These are phyloP conservation scores for Prinia subflava DNA, from an alignment of 2,113 vertebrate genomes.

Conservation along the genomic window DNA sequence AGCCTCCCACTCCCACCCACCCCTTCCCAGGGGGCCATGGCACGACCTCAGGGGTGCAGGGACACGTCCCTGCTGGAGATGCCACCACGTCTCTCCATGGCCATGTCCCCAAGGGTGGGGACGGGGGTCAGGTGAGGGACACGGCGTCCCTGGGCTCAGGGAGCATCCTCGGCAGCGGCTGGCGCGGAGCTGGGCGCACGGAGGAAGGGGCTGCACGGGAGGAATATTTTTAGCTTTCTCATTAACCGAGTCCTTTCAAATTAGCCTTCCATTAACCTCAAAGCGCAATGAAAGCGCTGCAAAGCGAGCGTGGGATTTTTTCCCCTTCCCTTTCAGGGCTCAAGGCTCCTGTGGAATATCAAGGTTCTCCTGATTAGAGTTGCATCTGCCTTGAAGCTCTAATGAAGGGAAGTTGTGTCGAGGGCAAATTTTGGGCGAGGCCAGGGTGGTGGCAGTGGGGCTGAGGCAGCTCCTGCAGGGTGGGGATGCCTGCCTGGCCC, in stretches of 20 bases:
- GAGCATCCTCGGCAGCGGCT: not conserved
- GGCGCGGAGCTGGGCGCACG: not conserved
- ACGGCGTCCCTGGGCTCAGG: not conserved
- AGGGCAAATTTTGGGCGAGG: not conserved
- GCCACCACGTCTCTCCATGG: accelerated
- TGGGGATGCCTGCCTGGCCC: not conserved
- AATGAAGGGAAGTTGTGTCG: slow-evolving; percentile 42
- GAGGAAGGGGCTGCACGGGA: slow-evolving; percentile 23
- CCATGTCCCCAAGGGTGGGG: not conserved
- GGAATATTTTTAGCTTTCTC: slow-evolving; percentile 83
- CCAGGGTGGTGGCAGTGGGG: not conserved
- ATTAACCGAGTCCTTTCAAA: slow-evolving; percentile 80
- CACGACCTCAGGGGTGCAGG: accelerated
- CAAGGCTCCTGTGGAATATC: slow-evolving; percentile 65
- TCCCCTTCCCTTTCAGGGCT: slow-evolving; percentile 47
- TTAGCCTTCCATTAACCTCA: slow-evolving; percentile 84
- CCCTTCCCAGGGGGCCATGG: accelerated
- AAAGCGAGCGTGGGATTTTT: slow-evolving; percentile 19
- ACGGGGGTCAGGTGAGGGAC: not conserved
- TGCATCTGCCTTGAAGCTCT: slow-evolving; percentile 57
- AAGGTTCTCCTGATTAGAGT: slow-evolving; percentile 68
- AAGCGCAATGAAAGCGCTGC: slow-evolving; percentile 70
- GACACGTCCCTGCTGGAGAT: not conserved
- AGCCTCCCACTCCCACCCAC: not conserved
- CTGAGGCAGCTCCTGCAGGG: not conserved